phyloP scores from a whole-genome alignment of 2,113 vertebrate species.

The Vidua macroura region DNA sequence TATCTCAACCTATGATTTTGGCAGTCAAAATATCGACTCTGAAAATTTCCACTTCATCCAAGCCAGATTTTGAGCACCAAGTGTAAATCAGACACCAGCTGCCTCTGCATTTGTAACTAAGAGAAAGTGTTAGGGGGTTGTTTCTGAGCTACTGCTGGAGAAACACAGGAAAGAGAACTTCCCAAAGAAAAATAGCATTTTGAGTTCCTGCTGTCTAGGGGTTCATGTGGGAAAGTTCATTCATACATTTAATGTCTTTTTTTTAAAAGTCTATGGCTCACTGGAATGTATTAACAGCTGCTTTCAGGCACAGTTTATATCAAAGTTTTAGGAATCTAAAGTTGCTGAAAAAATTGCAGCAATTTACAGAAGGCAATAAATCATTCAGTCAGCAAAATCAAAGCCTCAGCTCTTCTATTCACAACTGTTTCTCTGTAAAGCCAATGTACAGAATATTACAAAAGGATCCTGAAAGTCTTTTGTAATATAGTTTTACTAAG shows the following conservation, averaged over 20 bases:
- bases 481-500: neutral
- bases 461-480: neutral
- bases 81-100: neutral
- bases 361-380: constrained; percentile 11
- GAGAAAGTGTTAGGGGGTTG: neutral
- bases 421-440: neutral
- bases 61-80: neutral
- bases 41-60: neutral
- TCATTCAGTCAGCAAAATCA: neutral
- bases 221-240: neutral
- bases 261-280: neutral
- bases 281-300: neutral
- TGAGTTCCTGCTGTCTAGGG: neutral
- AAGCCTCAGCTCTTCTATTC: neutral
- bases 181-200: neutral
- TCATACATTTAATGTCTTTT: neutral
- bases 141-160: neutral
- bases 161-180: neutral
- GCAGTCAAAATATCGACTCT: neutral
- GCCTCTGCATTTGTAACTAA: neutral
- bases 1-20: neutral
- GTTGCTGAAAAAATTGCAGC: neutral
- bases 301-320: neutral
- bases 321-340: neutral
- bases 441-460: neutral